Evolutionary conservation across 2,113 vertebrate species (phyloP).

Genomic region (Papio anubis): DNA sequence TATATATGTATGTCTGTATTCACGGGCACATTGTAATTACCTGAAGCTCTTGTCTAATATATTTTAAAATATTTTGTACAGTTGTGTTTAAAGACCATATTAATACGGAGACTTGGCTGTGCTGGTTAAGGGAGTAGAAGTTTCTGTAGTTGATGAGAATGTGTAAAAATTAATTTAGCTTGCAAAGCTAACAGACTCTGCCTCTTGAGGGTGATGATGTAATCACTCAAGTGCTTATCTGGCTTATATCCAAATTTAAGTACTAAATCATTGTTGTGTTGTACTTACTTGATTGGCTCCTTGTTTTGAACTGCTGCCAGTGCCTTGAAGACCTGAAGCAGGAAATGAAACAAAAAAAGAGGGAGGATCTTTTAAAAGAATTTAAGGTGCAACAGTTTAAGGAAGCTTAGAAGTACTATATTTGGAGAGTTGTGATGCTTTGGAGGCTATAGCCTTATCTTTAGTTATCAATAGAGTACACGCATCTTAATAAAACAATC

Average conservation of each 20-base stretch:
- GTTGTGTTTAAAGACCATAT: neutral
- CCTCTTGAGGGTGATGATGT: constrained; percentile 78
- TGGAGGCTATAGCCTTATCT: neutral
- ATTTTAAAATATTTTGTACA: neutral
- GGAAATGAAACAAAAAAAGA: constrained; percentile 53
- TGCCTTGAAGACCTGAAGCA: constrained; percentile 66
- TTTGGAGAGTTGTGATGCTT: neutral
- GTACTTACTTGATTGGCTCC: constrained; percentile 81
- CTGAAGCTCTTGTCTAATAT: neutral
- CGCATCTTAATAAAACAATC: neutral
- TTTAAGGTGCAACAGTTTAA: constrained; percentile 79
- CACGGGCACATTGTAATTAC: neutral
- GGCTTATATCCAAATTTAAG: constrained; percentile 78
- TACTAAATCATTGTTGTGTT: constrained; percentile 80
- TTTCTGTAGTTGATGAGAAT: constrained; percentile 80
- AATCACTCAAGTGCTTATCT: constrained; percentile 78
- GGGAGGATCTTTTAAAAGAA: constrained; percentile 41
- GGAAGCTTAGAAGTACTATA: constrained; percentile 27
- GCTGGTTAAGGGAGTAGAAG: constrained; percentile 65
- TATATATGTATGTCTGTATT: neutral
- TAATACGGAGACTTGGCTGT: constrained; percentile 55
- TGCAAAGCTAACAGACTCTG: constrained; percentile 75
- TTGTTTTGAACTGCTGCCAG: constrained; percentile 73
- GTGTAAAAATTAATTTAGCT: constrained; percentile 86
- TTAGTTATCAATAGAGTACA: neutral